Evolutionary conservation across 1,140 invertebrate genomes (phyloP).

Genomic region (Caenorhabditis tropicalis): DNA sequence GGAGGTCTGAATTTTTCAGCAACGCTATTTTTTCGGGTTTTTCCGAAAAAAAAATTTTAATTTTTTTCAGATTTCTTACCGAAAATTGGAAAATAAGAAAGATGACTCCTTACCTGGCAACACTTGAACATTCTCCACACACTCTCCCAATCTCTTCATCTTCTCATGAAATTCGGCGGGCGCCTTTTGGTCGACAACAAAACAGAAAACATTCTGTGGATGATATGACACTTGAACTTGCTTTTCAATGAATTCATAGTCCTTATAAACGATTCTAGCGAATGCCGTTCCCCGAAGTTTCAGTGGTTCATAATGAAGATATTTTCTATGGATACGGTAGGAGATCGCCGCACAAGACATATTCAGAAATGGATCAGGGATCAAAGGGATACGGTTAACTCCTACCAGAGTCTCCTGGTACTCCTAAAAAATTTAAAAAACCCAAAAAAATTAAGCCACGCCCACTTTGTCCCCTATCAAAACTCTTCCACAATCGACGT

Average conservation of each 20-base stretch:
- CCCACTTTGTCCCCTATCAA: not conserved
- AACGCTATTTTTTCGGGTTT: too few relatives aligned
- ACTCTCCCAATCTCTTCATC: not conserved
- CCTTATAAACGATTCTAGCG: slow-evolving; percentile 7
- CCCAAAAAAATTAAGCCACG: not conserved
- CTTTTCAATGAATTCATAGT: slow-evolving; percentile 32
- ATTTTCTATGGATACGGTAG: not conserved
- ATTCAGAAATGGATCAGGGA: not conserved
- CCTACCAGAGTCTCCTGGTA: not conserved
- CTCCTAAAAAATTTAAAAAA: not conserved
- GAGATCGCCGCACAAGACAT: not conserved
- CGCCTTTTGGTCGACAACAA: not conserved
- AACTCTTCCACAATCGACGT: slow-evolving; percentile 29
- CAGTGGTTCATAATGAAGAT: not conserved
- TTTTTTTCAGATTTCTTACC: too few relatives aligned
- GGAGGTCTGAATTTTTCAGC: too few relatives aligned
- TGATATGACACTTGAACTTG: slow-evolving; percentile 10
- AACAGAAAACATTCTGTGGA: slow-evolving; percentile 25
- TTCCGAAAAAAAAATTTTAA: too few relatives aligned
- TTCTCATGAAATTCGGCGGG: not conserved
- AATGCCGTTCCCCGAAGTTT: not conserved
- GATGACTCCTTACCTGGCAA: not conserved
- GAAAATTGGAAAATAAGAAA: too few relatives aligned
- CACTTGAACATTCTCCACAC: not conserved
- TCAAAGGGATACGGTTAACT: not conserved